Conservation (phyloP, 2,797 vertebrate genomes). For the Sarcophilus harrisii region DNA sequence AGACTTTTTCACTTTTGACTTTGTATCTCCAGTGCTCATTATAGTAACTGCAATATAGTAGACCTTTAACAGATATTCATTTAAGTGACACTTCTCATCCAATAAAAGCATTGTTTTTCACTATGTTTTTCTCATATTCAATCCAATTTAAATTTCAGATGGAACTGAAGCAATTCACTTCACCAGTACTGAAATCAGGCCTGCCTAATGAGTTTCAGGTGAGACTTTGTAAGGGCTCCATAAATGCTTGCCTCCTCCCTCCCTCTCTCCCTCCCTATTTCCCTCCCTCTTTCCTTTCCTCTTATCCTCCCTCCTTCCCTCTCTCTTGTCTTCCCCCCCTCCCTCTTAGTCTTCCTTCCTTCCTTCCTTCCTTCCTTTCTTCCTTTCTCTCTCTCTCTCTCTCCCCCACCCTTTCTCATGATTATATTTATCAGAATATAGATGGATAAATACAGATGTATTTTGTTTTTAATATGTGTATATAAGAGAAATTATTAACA, state of each 20-base stretch:
- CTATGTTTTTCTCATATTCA: background rate
- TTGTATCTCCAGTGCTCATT: background rate
- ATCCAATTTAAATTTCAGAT: background rate
- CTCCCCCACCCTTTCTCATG: too few relatives aligned
- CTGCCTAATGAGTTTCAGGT: background rate
- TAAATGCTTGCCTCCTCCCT: background rate
- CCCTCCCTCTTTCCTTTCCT: too few relatives aligned
- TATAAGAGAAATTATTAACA: background rate
- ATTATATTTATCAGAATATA: background rate
- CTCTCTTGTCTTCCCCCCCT: too few relatives aligned
- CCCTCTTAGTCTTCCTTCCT: too few relatives aligned
- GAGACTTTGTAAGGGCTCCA: background rate
- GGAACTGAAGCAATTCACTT: too few relatives aligned
- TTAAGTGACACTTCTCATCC: background rate
- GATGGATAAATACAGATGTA: background rate
- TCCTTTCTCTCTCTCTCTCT: too few relatives aligned
- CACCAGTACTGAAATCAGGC: background rate
- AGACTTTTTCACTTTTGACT: background rate
- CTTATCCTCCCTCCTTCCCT: too few relatives aligned
- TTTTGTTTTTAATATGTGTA: background rate
- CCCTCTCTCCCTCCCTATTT: too few relatives aligned
- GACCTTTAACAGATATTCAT: background rate
- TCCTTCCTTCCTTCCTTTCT: too few relatives aligned
- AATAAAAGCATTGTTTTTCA: background rate
- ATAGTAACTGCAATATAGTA: rapidly evolving